phyloP scores from a whole-genome alignment of 2,113 vertebrate genomes.

The Pangasianodon hypophthalmus region DNA sequence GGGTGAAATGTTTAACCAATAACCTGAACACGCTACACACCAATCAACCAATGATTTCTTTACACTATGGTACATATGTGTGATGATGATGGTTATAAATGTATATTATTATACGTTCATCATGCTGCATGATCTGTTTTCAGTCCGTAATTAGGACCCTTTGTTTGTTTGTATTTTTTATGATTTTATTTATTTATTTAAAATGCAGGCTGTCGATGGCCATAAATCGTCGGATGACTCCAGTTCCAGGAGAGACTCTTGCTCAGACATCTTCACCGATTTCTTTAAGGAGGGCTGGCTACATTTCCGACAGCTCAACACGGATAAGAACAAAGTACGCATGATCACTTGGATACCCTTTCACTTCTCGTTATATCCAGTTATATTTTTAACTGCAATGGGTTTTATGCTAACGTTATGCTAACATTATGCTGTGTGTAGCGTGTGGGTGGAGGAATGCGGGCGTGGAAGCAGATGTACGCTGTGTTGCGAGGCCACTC shows the following conservation, averaged over 20 bases:
- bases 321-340: slow-evolving; percentile 93
- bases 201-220: slow-evolving; percentile 77
- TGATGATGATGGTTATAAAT: too few relatives aligned
- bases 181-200: not conserved
- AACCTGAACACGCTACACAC: too few relatives aligned
- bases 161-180: not conserved
- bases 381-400: not conserved
- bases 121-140: too few relatives aligned
- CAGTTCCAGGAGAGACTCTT: slow-evolving; percentile 86
- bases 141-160: too few relatives aligned
- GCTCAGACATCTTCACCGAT: slow-evolving; percentile 86
- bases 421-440: slow-evolving; percentile 56
- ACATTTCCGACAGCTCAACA: slow-evolving; percentile 86
- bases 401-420: not conserved
- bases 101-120: too few relatives aligned
- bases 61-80: too few relatives aligned
- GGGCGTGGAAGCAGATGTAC: slow-evolving; percentile 94
- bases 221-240: slow-evolving; percentile 89
- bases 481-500: slow-evolving; percentile 88
- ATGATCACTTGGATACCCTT: not conserved
- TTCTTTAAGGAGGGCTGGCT: slow-evolving; percentile 92
- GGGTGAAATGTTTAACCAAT: too few relatives aligned
- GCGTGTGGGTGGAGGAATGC: slow-evolving; percentile 88
- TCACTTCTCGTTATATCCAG: not conserved
- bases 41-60: too few relatives aligned